Percentiles rank a stretch among this genome's conserved stretches.
Evolutionary conservation across 2,113 vertebrate genomes (phyloP).

Genomic region (Azemiops feae): DNA sequence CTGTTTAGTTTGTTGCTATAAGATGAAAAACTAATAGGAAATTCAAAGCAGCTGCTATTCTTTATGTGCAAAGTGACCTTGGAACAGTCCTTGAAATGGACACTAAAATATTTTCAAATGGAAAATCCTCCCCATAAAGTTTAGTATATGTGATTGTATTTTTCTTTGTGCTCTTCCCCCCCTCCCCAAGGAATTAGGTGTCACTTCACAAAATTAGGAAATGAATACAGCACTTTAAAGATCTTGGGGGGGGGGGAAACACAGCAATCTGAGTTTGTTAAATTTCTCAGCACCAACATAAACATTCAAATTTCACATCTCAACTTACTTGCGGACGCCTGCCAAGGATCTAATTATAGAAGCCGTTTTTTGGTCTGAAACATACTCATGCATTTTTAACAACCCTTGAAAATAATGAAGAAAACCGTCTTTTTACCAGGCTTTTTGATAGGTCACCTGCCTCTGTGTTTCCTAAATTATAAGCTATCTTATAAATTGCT

Average conservation of each 20-base stretch:
- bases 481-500: conserved; percentile 18
- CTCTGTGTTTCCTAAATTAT: background rate
- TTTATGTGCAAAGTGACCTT: background rate
- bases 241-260: rapidly evolving
- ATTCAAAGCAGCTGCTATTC: background rate
- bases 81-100: background rate
- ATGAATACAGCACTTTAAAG: background rate
- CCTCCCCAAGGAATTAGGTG: background rate
- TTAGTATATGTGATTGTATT: background rate
- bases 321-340: background rate
- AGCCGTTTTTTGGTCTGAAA: background rate
- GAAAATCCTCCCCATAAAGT: background rate
- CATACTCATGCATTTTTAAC: background rate
- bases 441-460: background rate
- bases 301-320: background rate
- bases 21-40: background rate
- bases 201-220: background rate
- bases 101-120: background rate
- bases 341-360: background rate
- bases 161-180: background rate
- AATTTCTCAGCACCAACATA: background rate
- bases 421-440: background rate
- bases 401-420: background rate
- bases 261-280: background rate
- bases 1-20: background rate